Conservation (phyloP, 1,140 invertebrate species). For the Bilobella aurantiaca region DNA sequence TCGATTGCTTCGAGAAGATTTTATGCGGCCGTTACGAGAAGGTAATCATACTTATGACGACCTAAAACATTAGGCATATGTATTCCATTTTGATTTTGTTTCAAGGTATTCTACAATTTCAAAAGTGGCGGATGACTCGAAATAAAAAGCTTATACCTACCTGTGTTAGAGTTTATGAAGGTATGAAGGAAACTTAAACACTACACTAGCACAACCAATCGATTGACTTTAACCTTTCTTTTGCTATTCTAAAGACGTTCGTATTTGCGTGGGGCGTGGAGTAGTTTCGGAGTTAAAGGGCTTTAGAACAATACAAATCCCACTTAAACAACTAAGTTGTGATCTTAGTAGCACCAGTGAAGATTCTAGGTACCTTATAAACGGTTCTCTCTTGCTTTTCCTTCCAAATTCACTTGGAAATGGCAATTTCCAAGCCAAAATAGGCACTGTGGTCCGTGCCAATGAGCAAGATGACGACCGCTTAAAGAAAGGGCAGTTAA, state of each 20-base stretch:
- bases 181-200: background rate
- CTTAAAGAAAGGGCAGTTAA: background rate
- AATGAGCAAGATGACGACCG: conserved; percentile 36
- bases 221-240: too few species aligned
- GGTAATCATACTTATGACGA: too few species aligned
- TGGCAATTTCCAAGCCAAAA: conserved; percentile 52
- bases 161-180: background rate
- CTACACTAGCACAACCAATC: too few species aligned
- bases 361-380: background rate
- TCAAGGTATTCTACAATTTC: conserved; percentile 44
- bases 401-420: background rate
- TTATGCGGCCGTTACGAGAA: conserved; percentile 48
- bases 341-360: background rate
- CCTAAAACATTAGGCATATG: too few species aligned
- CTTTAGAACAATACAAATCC: background rate
- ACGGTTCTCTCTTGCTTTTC: background rate
- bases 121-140: conserved; percentile 11
- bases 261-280: too few species aligned
- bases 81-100: too few species aligned
- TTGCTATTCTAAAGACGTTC: too few species aligned
- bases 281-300: background rate
- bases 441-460: conserved; percentile 54
- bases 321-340: background rate
- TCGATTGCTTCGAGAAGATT: conserved; percentile 52
- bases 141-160: background rate